These are phyloP conservation scores for Amblyteles armatorius DNA, from an alignment of 2,888 invertebrate genomes.

Conservation along the genomic window DNA sequence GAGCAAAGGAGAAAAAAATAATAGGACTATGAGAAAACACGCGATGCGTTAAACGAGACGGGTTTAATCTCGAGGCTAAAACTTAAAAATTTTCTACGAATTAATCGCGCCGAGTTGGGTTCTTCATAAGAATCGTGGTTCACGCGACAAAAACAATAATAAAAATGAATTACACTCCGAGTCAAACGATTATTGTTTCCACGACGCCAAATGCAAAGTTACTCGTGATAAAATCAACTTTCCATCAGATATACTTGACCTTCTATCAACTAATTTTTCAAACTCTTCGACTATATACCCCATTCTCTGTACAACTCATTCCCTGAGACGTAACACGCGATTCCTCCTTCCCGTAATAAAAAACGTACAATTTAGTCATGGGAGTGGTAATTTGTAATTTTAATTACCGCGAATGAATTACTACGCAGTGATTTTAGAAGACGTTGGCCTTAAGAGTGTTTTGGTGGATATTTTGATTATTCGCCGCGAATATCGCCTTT, in stretches of 20 bases:
- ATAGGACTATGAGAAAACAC: neutral
- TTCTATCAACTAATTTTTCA: constrained; percentile 19
- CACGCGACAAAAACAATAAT: constrained; percentile 39
- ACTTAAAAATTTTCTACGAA: constrained; percentile 60
- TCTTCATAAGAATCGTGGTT: constrained; percentile 27
- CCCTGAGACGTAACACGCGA: constrained; percentile 14
- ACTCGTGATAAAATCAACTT: constrained; percentile 42
- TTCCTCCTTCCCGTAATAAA: constrained; percentile 12
- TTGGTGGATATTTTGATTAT: constrained; percentile 46
- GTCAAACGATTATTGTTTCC: constrained; percentile 19
- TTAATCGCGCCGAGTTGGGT: constrained; percentile 49
- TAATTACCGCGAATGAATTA: constrained; percentile 60
- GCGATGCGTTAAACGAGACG: constrained; percentile 8
- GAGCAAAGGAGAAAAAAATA: constrained; percentile 1
- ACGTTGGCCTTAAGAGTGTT: constrained; percentile 69
- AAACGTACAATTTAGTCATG: constrained; percentile 58
- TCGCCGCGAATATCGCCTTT: constrained; percentile 36
- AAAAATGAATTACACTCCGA: constrained; percentile 60
- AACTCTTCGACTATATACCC: neutral
- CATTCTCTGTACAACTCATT: constrained; percentile 69
- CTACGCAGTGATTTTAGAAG: constrained; percentile 63
- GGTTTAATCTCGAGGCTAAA: constrained; percentile 48
- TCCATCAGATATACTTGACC: constrained; percentile 3
- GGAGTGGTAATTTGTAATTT: constrained; percentile 59
- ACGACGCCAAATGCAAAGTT: constrained; percentile 30